These are phyloP conservation scores for Cataglyphis livida DNA, from an alignment of 2,888 invertebrate species.

Conservation along the genomic window DNA sequence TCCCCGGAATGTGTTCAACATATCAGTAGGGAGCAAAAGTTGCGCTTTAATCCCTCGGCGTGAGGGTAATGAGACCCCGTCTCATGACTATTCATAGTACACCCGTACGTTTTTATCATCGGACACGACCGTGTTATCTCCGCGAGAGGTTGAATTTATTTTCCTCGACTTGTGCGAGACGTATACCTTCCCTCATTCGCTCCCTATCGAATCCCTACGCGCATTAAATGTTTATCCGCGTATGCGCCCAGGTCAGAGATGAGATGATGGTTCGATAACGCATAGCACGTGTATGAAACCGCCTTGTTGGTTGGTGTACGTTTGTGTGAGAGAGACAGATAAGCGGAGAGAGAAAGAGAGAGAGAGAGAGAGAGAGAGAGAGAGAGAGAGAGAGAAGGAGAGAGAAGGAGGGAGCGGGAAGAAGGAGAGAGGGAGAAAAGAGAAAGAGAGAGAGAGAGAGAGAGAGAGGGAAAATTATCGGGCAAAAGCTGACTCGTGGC, in stretches of 20 bases:
- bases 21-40: slow-evolving; percentile 15
- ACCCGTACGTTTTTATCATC: slow-evolving; percentile 33
- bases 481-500: slow-evolving; percentile 5
- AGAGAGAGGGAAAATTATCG: slow-evolving; percentile 9
- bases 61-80: slow-evolving; percentile 24
- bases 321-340: not conserved
- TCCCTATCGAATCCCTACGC: not conserved
- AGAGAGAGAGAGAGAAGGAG: not conserved
- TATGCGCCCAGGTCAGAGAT: slow-evolving; percentile 20
- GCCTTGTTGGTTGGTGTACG: not conserved
- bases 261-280: slow-evolving; percentile 23
- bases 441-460: not conserved
- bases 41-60: slow-evolving; percentile 13
- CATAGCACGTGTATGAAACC: slow-evolving; percentile 29
- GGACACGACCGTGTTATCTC: slow-evolving; percentile 20
- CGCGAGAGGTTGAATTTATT: slow-evolving; percentile 21
- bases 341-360: no score
- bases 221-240: slow-evolving; percentile 46
- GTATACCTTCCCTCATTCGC: slow-evolving; percentile 15
- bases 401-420: not conserved
- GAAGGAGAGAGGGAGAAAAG: not conserved
- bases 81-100: slow-evolving; percentile 31
- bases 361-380: not conserved
- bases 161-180: not conserved
- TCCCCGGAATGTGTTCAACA: not conserved